phyloP scores from a whole-genome alignment of 2,888 invertebrate genomes.

The Drosophila subsilvestris region DNA sequence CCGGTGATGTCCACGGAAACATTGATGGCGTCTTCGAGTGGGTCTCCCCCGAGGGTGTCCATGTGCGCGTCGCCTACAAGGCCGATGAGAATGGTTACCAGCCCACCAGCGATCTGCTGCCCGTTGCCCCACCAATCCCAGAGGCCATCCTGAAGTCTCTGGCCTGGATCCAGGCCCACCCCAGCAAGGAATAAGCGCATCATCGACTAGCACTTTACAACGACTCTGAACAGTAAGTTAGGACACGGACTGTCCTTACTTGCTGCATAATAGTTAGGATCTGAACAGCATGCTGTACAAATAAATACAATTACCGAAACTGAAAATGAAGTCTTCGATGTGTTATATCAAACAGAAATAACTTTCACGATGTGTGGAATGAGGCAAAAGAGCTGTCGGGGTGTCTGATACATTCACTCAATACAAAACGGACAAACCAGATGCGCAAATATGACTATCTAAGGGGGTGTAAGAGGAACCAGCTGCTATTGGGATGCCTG shows the following conservation, averaged over 20 bases:
- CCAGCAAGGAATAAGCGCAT: constrained; percentile 45
- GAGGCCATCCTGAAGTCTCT: constrained; percentile 53
- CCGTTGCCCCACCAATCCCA: constrained; percentile 69
- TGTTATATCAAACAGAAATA: no score
- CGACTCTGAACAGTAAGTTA: neutral
- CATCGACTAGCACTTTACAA: neutral
- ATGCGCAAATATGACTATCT: no score
- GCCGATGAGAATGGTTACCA: constrained; percentile 81
- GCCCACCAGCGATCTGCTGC: constrained; percentile 59
- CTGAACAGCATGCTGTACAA: constrained; percentile 30
- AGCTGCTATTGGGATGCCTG: no score
- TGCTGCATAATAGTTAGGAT: constrained; percentile 15
- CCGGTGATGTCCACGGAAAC: constrained; percentile 78
- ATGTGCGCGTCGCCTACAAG: constrained; percentile 67
- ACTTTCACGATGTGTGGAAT: no score
- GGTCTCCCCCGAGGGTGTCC: constrained; percentile 77
- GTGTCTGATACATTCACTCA: no score
- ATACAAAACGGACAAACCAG: no score
- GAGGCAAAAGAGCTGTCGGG: no score
- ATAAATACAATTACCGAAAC: constrained; percentile 12
- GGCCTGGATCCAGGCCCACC: constrained; percentile 64
- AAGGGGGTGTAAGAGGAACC: no score
- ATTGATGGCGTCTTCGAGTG: constrained; percentile 74
- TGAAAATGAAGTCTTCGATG: constrained; percentile 3
- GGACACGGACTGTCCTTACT: neutral